Evolutionary conservation across 2,797 vertebrate species (phyloP), one percentile per base, ranked within the genome.

Genomic region (Sternarchorhynchus goeldii): DNA sequence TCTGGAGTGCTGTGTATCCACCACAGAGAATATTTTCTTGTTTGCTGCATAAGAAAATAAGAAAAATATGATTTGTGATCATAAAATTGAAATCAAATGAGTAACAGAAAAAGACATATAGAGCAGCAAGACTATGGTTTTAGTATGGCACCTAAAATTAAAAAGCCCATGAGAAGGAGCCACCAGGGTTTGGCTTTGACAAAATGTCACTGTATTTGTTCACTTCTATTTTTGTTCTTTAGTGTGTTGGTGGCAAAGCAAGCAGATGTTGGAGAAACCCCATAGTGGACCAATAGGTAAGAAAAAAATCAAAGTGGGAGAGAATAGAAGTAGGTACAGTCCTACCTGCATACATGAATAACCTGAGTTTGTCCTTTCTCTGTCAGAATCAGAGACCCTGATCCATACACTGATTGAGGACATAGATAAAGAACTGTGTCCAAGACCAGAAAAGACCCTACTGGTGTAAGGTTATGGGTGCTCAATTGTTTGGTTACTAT

Each of bases 351-450:
- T 32, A 70, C 31, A 70, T 31, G 25, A 55, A 25, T 31, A 17
- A 36, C 31, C 17, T 57, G 31, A 58, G 5, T 8, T 31, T 78
- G 1, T 62, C 3, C 31, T 32, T 67, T 65, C 32, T 71, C 14
- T 67, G 7, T 55, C 67, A 82, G 73, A 62, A 70, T 66, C 55
- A 79, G 67, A 72, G 60, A 79, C 10, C 0, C 70, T 25, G 18
- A 62, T 71, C 67, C 74, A 39, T 6, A 59, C 65, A 64, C 6
- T 60, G 77, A 71, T 50, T 50, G 73, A 75, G 39, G 72, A 60
- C 36, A 45, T 32, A 2, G 53, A 65, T 71, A 16, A 63, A 50
- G 53, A 59, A 68, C 31, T 59, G 50, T 65, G 63, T 69, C 72
- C 25, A 18, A 10, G 14, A 50, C 45, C 45, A 12, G 45, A 45